Evolutionary conservation across 2,113 vertebrate species (phyloP).

Genomic region (Daphoenositta chrysoptera): DNA sequence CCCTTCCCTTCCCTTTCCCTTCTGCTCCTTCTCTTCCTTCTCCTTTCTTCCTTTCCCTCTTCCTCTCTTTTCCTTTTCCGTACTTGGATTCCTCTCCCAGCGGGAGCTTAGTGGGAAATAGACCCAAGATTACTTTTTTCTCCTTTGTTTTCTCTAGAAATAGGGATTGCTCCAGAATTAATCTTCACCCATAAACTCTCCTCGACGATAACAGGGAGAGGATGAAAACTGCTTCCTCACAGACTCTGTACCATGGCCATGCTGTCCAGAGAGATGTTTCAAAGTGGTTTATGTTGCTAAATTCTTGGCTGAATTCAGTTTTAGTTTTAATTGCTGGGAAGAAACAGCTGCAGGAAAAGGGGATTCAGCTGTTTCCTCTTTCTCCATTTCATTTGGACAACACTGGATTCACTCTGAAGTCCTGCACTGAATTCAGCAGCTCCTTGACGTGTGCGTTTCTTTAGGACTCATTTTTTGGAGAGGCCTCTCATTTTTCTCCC

Average conservation of each 20-base stretch:
- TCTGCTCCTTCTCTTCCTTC: rapidly evolving
- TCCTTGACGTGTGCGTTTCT: not conserved
- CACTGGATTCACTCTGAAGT: not conserved
- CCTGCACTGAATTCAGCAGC: not conserved
- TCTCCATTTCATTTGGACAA: not conserved
- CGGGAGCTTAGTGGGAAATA: not conserved
- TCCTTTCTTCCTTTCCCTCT: not conserved
- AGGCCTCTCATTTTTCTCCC: not conserved
- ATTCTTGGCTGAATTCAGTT: not conserved
- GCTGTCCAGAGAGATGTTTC: not conserved
- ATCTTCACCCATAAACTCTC: not conserved
- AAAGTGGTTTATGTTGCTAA: not conserved
- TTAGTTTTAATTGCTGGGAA: not conserved
- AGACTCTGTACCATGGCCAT: rapidly evolving
- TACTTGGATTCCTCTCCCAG: not conserved
- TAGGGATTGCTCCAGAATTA: not conserved
- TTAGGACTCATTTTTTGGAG: not conserved
- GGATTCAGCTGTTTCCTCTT: not conserved
- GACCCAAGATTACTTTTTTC: not conserved
- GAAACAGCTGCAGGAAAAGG: not conserved
- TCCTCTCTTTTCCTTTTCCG: not conserved
- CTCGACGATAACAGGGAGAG: not conserved
- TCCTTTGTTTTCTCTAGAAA: not conserved
- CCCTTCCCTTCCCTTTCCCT: too few relatives aligned
- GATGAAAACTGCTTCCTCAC: not conserved